Evolutionary conservation across 2,797 vertebrate species (phyloP).

Genomic region (Natrix natrix): DNA sequence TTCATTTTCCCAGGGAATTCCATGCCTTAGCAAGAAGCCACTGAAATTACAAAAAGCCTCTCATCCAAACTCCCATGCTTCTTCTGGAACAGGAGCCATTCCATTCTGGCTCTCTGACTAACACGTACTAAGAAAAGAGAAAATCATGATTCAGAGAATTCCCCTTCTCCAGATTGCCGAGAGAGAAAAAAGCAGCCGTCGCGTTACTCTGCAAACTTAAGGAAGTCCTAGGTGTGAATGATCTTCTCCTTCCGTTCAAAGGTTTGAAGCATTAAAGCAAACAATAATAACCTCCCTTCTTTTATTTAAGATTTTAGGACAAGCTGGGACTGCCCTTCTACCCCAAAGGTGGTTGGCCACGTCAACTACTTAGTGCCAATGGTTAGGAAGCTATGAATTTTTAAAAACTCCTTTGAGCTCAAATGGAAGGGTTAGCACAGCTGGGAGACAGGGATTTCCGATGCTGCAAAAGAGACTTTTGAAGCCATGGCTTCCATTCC

Average conservation of each 20-base stretch:
- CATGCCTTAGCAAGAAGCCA: not conserved
- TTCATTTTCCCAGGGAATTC: not conserved
- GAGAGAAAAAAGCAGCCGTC: rapidly evolving
- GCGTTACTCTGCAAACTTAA: rapidly evolving
- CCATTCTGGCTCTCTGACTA: not conserved
- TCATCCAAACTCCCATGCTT: slow-evolving; percentile 16
- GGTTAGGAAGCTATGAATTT: slow-evolving; percentile 64
- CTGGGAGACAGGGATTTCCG: slow-evolving; percentile 54
- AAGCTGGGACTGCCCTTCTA: not conserved
- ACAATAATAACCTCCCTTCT: rapidly evolving
- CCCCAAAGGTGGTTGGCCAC: not conserved
- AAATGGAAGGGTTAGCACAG: slow-evolving; percentile 53
- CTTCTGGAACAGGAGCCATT: slow-evolving; percentile 32
- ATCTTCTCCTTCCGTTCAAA: not conserved
- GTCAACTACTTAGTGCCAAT: slow-evolving; percentile 17
- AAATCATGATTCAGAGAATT: not conserved
- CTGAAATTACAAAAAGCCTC: not conserved
- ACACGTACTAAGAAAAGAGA: not conserved
- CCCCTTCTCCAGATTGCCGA: rapidly evolving
- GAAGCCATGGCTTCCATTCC: slow-evolving; percentile 42
- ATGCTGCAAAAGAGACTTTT: slow-evolving; percentile 59
- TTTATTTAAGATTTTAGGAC: not conserved
- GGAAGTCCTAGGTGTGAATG: rapidly evolving
- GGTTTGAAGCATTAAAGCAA: not conserved
- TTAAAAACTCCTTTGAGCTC: slow-evolving; percentile 60